phyloP scores from a whole-genome alignment of 2,888 invertebrate species.

The Eristalis arbustorum region DNA sequence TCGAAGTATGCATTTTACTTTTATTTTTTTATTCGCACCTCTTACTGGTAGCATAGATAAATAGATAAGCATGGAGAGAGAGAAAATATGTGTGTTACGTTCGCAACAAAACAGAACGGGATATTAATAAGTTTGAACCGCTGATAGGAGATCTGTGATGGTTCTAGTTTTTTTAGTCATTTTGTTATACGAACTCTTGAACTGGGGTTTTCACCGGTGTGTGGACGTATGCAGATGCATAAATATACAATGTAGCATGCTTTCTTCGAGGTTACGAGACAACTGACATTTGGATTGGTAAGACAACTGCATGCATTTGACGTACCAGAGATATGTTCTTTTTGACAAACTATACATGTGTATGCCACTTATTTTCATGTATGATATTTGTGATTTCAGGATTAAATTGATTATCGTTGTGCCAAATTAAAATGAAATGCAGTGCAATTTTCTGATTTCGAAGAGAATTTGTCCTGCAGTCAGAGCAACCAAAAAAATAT shows the following conservation, averaged over 20 bases:
- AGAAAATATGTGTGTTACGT: background rate
- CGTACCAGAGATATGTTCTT: too few species aligned
- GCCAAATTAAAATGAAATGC: too few species aligned
- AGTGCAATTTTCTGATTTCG: too few species aligned
- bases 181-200: background rate
- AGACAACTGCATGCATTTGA: too few species aligned
- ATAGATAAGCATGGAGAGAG: constrained; percentile 2
- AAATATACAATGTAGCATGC: background rate
- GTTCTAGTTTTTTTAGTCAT: background rate
- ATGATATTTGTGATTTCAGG: too few species aligned
- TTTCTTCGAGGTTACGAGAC: background rate
- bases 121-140: background rate
- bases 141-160: background rate
- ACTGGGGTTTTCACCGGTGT: background rate
- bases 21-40: constrained; percentile 5
- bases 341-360: too few species aligned
- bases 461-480: too few species aligned
- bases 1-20: constrained; percentile 13
- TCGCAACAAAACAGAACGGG: background rate
- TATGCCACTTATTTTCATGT: too few species aligned
- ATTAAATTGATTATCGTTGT: too few species aligned
- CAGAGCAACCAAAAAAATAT: too few species aligned
- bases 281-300: background rate
- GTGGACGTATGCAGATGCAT: background rate
- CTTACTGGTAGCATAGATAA: background rate